Conservation (phyloP, 2,888 invertebrate species). For the Trilocha varians region DNA sequence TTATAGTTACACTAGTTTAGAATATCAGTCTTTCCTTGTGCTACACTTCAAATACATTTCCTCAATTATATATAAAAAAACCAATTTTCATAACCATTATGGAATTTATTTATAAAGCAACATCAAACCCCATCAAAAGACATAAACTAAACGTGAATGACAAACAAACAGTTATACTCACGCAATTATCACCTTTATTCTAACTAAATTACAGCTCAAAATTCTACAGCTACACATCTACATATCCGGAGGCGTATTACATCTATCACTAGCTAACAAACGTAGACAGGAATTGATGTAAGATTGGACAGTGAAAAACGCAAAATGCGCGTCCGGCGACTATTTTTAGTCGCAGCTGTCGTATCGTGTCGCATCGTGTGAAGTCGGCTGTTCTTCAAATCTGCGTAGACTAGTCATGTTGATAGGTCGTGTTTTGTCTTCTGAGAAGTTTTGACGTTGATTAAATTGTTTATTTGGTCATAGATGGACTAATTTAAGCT, state of each 20-base stretch:
- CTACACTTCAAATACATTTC: no score
- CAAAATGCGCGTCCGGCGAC: constrained; percentile 56
- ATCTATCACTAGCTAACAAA: constrained; percentile 70
- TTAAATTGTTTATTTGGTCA: no score
- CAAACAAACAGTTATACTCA: background rate
- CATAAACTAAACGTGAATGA: background rate
- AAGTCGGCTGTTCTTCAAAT: constrained; percentile 34
- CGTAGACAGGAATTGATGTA: constrained; percentile 68
- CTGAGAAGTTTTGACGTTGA: background rate
- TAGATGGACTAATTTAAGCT: no score
- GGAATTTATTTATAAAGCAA: background rate
- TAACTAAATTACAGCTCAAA: background rate
- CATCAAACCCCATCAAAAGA: background rate
- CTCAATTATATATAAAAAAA: no score
- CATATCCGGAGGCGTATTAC: constrained; percentile 45
- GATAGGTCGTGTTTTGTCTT: background rate
- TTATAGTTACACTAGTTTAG: no score
- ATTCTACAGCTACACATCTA: background rate
- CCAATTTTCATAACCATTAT: no score
- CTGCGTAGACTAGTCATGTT: constrained; percentile 24
- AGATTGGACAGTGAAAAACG: constrained; percentile 69
- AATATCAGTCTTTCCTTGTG: no score
- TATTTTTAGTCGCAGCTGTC: constrained; percentile 67
- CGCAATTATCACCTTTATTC: background rate
- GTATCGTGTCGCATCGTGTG: constrained; percentile 43